These are phyloP conservation scores for Manis pentadactyla DNA, from an alignment of 2,797 vertebrate genomes.

Conservation along the genomic window DNA sequence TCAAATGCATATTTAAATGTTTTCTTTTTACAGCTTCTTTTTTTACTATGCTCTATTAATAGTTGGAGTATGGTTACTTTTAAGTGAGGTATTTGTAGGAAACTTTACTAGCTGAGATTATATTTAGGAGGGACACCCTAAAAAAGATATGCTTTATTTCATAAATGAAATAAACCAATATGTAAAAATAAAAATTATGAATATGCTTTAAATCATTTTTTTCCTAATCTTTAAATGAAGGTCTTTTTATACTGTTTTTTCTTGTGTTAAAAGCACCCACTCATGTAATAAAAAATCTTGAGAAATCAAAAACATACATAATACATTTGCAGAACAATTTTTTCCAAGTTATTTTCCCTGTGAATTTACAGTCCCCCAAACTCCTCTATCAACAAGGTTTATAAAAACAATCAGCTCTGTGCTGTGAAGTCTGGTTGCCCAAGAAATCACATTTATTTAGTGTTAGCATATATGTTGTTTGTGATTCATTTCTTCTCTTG, in stretches of 20 bases:
- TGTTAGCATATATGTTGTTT: background rate
- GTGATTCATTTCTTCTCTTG: background rate
- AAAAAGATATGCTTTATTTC: background rate
- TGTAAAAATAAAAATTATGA: background rate
- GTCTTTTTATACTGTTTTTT: background rate
- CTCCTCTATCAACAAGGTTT: background rate
- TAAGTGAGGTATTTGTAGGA: background rate
- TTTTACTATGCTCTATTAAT: background rate
- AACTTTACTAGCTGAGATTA: background rate
- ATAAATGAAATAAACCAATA: background rate
- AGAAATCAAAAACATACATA: background rate
- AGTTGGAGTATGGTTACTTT: background rate
- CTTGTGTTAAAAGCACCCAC: background rate
- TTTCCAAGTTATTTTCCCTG: background rate
- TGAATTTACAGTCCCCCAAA: background rate
- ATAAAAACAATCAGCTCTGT: background rate
- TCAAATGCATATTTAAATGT: background rate
- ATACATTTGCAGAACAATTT: background rate
- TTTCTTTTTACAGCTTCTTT: background rate
- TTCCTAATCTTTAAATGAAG: background rate
- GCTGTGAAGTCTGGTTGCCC: background rate
- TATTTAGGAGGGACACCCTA: background rate
- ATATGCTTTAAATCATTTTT: background rate
- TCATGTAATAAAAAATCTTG: background rate
- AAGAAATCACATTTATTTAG: background rate